Evolutionary conservation across 2,113 vertebrate species (phyloP).

Genomic region (Dendrocopos noguchii): DNA sequence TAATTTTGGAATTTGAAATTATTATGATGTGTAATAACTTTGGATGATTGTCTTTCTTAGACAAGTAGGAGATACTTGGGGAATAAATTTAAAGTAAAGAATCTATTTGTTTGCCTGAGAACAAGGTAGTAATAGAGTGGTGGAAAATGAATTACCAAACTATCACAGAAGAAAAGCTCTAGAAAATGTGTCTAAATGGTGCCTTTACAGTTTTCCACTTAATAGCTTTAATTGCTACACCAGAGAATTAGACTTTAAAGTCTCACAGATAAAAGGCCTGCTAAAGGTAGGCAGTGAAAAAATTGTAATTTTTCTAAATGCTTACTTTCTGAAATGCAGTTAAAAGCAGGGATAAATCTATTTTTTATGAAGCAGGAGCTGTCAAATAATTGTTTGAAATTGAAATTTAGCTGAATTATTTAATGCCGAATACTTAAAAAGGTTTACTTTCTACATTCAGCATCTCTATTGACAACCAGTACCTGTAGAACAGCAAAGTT

Average conservation of each 20-base stretch:
- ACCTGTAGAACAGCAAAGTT: background rate
- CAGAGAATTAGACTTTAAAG: background rate
- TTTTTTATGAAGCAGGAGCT: background rate
- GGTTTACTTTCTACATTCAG: background rate
- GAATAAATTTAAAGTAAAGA: background rate
- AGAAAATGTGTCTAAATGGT: background rate
- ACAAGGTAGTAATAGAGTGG: background rate
- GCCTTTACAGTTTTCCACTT: background rate
- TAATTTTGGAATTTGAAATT: background rate
- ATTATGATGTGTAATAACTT: background rate
- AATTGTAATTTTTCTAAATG: background rate
- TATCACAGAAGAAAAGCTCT: background rate
- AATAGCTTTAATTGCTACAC: background rate
- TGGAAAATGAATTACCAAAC: background rate
- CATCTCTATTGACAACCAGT: background rate
- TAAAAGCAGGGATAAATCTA: background rate
- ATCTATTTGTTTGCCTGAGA: background rate
- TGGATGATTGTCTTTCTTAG: background rate
- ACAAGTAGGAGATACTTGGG: background rate
- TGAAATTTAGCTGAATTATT: background rate
- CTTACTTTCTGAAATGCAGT: background rate
- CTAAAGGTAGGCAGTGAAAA: background rate
- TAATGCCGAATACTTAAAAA: background rate
- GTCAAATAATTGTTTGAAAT: background rate
- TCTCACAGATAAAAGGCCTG: background rate